These are phyloP conservation scores for Ramphastos sulfuratus DNA, from an alignment of 2,113 vertebrate species.

Conservation along the genomic window DNA sequence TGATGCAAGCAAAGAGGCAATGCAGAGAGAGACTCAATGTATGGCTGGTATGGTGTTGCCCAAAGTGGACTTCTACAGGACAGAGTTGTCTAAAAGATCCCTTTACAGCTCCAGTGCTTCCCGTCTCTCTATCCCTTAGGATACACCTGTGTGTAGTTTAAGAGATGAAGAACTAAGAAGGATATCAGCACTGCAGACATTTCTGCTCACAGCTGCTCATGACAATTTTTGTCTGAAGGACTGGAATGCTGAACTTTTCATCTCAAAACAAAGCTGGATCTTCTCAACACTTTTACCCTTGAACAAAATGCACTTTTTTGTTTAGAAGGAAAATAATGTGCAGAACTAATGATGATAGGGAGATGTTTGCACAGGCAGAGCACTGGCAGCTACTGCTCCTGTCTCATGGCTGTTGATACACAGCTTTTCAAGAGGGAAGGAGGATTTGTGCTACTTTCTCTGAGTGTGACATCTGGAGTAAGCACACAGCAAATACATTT, in stretches of 20 bases:
- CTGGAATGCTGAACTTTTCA: background rate
- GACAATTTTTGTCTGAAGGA: background rate
- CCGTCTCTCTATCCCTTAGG: background rate
- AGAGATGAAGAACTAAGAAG: background rate
- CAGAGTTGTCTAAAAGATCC: background rate
- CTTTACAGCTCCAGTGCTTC: background rate
- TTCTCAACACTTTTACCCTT: background rate
- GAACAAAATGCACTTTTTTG: background rate
- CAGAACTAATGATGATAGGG: background rate
- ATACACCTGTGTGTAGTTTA: background rate
- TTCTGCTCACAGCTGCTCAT: background rate
- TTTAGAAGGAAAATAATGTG: background rate
- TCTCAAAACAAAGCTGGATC: background rate
- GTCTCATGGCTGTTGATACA: background rate
- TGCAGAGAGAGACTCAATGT: background rate
- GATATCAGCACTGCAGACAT: background rate
- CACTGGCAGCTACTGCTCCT: background rate
- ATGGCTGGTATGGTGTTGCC: fast-evolving
- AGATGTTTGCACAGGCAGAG: background rate
- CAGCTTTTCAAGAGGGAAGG: background rate
- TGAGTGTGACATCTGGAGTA: background rate
- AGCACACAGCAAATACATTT: background rate
- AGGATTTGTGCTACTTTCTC: background rate
- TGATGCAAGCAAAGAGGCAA: background rate
- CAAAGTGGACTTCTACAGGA: background rate